These are phyloP conservation scores for Thunnus maccoyii DNA, from an alignment of 2,113 vertebrate species.

Conservation along the genomic window DNA sequence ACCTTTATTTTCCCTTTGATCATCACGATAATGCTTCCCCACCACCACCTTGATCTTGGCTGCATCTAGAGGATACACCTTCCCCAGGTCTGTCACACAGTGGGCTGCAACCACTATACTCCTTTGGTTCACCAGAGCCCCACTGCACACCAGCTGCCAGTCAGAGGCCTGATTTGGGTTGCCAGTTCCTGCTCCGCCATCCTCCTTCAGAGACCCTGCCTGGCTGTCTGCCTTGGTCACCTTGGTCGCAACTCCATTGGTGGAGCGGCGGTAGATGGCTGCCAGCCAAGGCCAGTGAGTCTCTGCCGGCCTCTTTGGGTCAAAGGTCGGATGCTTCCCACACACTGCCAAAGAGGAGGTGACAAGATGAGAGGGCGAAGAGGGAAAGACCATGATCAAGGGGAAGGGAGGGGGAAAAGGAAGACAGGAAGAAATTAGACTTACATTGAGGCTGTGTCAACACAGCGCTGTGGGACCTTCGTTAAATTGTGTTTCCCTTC, in stretches of 20 bases:
- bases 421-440: conserved; percentile 23
- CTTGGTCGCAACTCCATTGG: conserved; percentile 73
- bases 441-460: conserved; percentile 48
- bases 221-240: conserved; percentile 84
- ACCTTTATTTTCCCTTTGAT: conserved; percentile 90
- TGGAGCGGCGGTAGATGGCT: conserved; percentile 91
- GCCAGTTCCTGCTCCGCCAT: conserved; percentile 55
- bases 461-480: conserved; percentile 12
- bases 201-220: conserved; percentile 86
- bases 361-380: conserved; percentile 56
- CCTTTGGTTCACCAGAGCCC: conserved; percentile 95
- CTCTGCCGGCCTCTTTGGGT: conserved; percentile 85
- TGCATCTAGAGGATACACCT: conserved; percentile 88
- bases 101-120: conserved; percentile 94
- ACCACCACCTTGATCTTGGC: conserved; percentile 92
- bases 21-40: conserved; percentile 93
- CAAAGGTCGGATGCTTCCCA: conserved; percentile 91
- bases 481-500: background rate
- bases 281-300: conserved; percentile 95
- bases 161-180: conserved; percentile 75
- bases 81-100: conserved; percentile 95
- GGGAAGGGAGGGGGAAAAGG: background rate
- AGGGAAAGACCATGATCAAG: conserved; percentile 25
- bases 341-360: conserved; percentile 87
- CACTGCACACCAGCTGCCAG: conserved; percentile 97